Evolutionary conservation across 2,113 vertebrate genomes (phyloP).

Genomic region (Salvelinus fontinalis): DNA sequence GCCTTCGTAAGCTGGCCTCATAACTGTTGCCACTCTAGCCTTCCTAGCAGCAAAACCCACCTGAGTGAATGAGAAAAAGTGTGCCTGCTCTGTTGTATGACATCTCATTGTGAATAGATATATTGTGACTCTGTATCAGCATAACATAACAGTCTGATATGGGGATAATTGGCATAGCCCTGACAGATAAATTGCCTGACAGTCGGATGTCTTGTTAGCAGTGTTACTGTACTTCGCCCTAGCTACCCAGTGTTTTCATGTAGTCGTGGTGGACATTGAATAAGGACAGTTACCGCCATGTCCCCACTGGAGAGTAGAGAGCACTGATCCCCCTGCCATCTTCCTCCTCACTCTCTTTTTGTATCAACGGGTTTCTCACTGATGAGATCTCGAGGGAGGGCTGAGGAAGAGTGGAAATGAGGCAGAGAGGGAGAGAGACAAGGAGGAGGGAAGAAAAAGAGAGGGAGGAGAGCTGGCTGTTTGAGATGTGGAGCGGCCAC

Average conservation of each 20-base stretch:
- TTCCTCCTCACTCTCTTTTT: not conserved
- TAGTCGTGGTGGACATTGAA: constrained; percentile 21
- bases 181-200: constrained; percentile 7
- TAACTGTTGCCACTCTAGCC: too few relatives aligned
- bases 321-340: constrained; percentile 26
- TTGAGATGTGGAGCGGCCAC: constrained; percentile 23
- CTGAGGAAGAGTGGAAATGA: not conserved
- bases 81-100: too few relatives aligned
- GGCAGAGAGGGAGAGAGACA: not conserved
- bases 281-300: constrained; percentile 33
- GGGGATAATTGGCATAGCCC: not conserved
- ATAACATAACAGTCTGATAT: too few relatives aligned
- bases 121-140: too few relatives aligned
- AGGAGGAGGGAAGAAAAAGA: constrained; percentile 1
- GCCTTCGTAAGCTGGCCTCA: too few relatives aligned
- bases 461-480: constrained; percentile 14
- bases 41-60: not conserved
- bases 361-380: constrained; percentile 30
- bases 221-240: not conserved
- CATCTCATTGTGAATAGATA: too few relatives aligned
- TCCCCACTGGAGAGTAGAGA: constrained; percentile 38
- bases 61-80: too few relatives aligned
- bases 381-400: constrained; percentile 47
- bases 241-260: not conserved
- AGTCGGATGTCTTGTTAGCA: constrained; percentile 16